A percentile compares a stretch with the other conserved stretches of the same genome.
These are phyloP conservation scores for Odontocolon sp. DNA, from an alignment of 2,888 invertebrate species.

Conservation along the genomic window DNA sequence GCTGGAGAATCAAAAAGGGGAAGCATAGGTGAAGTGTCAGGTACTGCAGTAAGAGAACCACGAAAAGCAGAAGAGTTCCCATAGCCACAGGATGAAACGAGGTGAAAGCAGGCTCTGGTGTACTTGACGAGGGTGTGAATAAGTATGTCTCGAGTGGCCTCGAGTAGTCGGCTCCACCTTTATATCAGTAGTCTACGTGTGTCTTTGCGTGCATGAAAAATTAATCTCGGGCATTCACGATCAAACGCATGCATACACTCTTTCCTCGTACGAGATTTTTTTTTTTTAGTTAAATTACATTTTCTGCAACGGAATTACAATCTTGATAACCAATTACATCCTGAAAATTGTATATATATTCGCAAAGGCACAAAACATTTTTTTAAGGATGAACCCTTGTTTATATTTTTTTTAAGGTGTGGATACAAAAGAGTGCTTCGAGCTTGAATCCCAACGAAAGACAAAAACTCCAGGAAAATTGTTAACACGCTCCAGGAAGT, in stretches of 20 bases:
- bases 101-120: constrained; percentile 57
- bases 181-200: constrained; percentile 65
- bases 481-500: no score
- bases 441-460: no score
- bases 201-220: constrained; percentile 64
- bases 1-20: background rate
- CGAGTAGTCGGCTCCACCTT: constrained; percentile 66
- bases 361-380: no score
- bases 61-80: constrained; percentile 36
- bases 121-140: constrained; percentile 76
- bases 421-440: no score
- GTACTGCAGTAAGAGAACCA: background rate
- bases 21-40: background rate
- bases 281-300: no score
- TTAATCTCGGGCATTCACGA: constrained; percentile 66
- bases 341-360: no score
- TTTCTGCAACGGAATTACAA: no score
- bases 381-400: no score
- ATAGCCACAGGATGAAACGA: constrained; percentile 23
- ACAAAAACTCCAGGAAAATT: no score
- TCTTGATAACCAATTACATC: no score
- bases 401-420: no score
- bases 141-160: constrained; percentile 75
- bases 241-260: constrained; percentile 21
- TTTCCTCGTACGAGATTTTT: background rate